Base-by-base conservation (phyloP, 2,888 invertebrate genomes). In the Sphaerophoria rueppellii region DNA sequence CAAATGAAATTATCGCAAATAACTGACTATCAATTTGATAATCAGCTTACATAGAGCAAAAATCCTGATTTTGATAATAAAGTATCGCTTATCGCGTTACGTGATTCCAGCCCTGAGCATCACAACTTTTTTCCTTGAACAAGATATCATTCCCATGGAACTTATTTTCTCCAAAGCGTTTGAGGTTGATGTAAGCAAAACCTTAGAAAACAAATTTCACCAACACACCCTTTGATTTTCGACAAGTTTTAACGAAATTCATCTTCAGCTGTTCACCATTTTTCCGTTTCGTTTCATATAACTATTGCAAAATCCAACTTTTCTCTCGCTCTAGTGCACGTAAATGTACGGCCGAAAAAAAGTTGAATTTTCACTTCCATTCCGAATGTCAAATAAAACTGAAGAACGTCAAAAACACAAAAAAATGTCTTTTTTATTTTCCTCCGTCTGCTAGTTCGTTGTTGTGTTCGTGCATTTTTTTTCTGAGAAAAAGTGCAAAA, bases 391-490 rank as follows among this genome's bases (percentile, higher is more conserved):
- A 85, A 65, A 76, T 63, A 16, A 48, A 50, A 16, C 69, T 50
- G 75, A 61, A 85, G 61, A 85, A 85, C 76, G 85, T 85, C 85
- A 85, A 85, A 85, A 76, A 61, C 58, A 60, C 60, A 7, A 40
- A 40, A 40, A 40, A 43, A 43, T 73, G 69, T 61, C 76, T 55
- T 55, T 82, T 65, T 82, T 69, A 73, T 52, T 85, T 73, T 73
- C 50, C 37, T 40, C 50, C 57, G 72, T 55, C 63, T 63, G 35
- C 60, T 60, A 65, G 60, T 65, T 71, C 54, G 12, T 72, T 4
- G n/a, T 34, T 71, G 55, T 63, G 24, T 57, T 46, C 48, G 61
- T 74, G n/a, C 48, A 52, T 63, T 65, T 50, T 60, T 40, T 16
- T 52, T 61, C 35, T 48, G 63, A 32, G 63, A 35, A 61, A 60